Conservation (phyloP, 2,888 invertebrate species). For the Anthrax anthrax region DNA sequence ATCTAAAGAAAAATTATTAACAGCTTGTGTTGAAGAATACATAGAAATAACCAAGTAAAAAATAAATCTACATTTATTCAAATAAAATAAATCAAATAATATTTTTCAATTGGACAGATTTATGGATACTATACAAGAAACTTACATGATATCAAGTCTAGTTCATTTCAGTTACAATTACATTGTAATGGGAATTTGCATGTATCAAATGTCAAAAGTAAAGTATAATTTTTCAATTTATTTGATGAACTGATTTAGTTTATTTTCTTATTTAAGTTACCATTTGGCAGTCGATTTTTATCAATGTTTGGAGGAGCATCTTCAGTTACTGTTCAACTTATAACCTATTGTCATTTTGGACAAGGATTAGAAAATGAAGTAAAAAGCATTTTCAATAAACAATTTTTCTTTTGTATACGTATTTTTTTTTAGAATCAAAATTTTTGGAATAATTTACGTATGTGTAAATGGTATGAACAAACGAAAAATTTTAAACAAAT, state of each 20-base stretch:
- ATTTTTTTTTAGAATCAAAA: neutral
- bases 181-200: slow-evolving; percentile 1
- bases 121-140: neutral
- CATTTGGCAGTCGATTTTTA: slow-evolving; percentile 2
- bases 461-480: slow-evolving; percentile 2
- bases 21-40: neutral
- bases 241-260: neutral
- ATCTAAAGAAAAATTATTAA: neutral
- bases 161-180: slow-evolving; percentile 2
- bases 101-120: neutral
- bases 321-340: slow-evolving; percentile 1
- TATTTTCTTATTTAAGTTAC: neutral
- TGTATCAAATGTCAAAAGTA: slow-evolving; percentile 1
- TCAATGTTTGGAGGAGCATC: neutral
- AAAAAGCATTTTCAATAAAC: neutral
- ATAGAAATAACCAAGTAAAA: slow-evolving; percentile 2
- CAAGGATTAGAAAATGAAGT: slow-evolving; percentile 2
- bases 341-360: slow-evolving; percentile 3
- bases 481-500: neutral
- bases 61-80: no score
- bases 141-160: neutral
- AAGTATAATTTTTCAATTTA: neutral
- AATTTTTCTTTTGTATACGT: neutral
- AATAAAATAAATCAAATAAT: no score
- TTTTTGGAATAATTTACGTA: neutral